Conservation (phyloP, 2,113 vertebrate genomes). For the Phalacrocorax brasilianus region DNA sequence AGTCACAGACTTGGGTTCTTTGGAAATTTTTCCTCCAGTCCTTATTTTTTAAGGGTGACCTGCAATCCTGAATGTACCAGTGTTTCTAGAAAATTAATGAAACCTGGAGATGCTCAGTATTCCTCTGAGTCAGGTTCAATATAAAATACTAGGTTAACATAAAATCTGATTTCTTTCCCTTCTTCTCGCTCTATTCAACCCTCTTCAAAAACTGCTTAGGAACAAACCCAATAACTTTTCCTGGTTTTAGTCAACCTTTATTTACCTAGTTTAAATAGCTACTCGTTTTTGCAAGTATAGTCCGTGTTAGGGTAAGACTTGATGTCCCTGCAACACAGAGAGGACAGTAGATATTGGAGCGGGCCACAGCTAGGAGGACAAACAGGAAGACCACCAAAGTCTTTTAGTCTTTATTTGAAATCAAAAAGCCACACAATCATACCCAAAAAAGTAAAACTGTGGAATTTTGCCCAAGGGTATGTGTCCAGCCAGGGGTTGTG, state of each 20-base stretch:
- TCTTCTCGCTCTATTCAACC: neutral
- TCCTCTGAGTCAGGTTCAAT: neutral
- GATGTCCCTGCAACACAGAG: neutral
- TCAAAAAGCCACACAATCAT: fast-evolving
- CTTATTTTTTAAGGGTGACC: neutral
- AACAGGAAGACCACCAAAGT: neutral
- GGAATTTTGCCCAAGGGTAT: neutral
- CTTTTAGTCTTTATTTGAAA: neutral
- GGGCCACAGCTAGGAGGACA: neutral
- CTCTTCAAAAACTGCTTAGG: neutral
- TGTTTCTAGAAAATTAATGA: neutral
- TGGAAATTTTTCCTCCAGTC: neutral
- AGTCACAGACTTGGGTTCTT: neutral
- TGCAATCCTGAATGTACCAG: neutral
- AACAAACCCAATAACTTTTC: neutral
- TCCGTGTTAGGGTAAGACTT: neutral
- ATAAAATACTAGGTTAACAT: neutral
- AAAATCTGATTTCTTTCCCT: neutral
- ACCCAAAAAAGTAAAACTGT: neutral
- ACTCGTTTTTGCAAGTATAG: neutral
- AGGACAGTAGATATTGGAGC: neutral
- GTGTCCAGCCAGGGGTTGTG: neutral
- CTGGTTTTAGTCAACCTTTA: neutral
- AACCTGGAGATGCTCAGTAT: neutral
- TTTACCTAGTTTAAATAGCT: neutral